A percentile compares a stretch with the other conserved stretches of the same genome.
These are phyloP conservation scores for Eupithecia pulchellata DNA, from an alignment of 2,888 invertebrate species.

Conservation along the genomic window DNA sequence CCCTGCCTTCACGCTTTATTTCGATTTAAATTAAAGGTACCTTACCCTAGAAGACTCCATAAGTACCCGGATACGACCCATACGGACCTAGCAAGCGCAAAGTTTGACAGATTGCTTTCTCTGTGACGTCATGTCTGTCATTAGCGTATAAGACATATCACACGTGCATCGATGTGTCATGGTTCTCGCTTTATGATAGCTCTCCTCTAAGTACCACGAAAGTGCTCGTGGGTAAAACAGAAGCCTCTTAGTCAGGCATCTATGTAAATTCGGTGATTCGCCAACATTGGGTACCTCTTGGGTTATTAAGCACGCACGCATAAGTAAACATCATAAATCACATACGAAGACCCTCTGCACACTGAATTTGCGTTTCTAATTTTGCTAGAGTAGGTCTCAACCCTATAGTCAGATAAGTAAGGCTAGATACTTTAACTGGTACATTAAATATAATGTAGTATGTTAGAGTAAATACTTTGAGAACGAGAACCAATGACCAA, in stretches of 20 bases:
- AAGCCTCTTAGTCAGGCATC: constrained; percentile 26
- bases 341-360: constrained; percentile 69
- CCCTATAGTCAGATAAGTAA: neutral
- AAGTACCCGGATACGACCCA: no score
- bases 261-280: constrained; percentile 53
- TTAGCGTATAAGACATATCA: neutral
- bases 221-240: constrained; percentile 28
- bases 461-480: neutral
- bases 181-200: neutral
- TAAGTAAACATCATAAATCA: constrained; percentile 77
- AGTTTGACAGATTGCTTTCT: neutral
- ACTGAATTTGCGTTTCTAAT: constrained; percentile 76
- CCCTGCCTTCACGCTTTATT: no score
- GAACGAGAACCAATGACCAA: neutral
- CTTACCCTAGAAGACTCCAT: no score
- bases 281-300: constrained; percentile 63
- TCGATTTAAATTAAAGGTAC: no score
- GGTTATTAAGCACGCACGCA: constrained; percentile 74
- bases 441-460: neutral
- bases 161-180: neutral
- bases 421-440: neutral
- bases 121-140: neutral
- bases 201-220: neutral
- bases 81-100: neutral
- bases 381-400: constrained; percentile 52